These are phyloP conservation scores for Polydrusus pterygomalis DNA, from an alignment of 2,888 invertebrate species.

Conservation along the genomic window DNA sequence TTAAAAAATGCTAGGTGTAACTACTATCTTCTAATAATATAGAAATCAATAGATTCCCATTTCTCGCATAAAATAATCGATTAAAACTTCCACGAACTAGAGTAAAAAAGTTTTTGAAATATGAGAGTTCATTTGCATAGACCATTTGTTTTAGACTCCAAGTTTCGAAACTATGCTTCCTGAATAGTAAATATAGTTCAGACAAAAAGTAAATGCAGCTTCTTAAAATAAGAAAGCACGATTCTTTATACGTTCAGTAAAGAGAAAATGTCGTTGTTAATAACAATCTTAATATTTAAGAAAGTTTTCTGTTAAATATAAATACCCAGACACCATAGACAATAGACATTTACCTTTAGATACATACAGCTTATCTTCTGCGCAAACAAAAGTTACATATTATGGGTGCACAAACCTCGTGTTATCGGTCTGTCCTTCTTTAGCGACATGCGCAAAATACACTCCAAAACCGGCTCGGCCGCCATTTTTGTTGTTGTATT, in stretches of 20 bases:
- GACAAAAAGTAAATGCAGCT: conserved; percentile 23
- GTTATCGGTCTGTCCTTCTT: too few species aligned
- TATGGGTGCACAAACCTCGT: too few species aligned
- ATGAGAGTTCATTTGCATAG: conserved; percentile 53
- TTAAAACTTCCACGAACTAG: conserved; percentile 42
- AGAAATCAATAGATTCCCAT: conserved; percentile 20
- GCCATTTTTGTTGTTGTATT: too few species aligned
- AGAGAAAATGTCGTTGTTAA: not conserved
- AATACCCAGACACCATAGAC: too few species aligned
- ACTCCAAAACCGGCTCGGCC: too few species aligned
- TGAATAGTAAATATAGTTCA: conserved; percentile 48
- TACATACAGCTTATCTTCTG: too few species aligned
- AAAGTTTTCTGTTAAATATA: too few species aligned
- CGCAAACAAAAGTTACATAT: too few species aligned
- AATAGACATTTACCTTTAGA: too few species aligned
- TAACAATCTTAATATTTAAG: too few species aligned
- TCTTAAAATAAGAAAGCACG: conserved; percentile 26
- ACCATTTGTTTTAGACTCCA: conserved; percentile 51
- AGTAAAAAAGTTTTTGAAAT: conserved; percentile 51
- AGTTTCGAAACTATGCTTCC: conserved; percentile 49
- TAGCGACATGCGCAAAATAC: too few species aligned
- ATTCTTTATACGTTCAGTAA: conserved; percentile 4
- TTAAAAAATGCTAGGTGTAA: not conserved
- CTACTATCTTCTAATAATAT: not conserved
- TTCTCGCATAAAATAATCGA: conserved; percentile 36